Evolutionary conservation across 2,113 vertebrate species (phyloP), one percentile per base, ranked within the genome.

Genomic region (Kryptolebias marmoratus): DNA sequence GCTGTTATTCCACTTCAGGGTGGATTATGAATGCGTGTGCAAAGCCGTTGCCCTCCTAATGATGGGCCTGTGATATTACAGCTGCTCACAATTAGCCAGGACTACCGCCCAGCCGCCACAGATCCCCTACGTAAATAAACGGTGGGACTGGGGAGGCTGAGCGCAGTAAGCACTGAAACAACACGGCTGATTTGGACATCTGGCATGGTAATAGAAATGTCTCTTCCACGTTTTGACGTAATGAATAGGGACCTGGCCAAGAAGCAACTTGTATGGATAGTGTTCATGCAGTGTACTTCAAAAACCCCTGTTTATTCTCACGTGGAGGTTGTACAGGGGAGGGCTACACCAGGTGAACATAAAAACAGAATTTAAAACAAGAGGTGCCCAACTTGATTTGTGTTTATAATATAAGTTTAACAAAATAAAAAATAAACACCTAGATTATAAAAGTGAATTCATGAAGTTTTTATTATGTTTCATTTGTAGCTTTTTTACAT

Each of bases 41-140:
- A 80, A 87, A 77, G 85, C 84, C 76, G 84, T 91, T 78, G 60
- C 88, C 88, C 84, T 85, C 81, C 80, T 91, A 91, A 87, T 92
- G 86, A 87, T 73, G 85, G 79, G 57, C 52, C 79, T 87, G 83
- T 84, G 84, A 80, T 91, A 87, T 92, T 92, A 92, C 88, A 92
- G 92, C 93, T 94, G 90, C 84, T 93, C 86, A 91, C 91, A 93
- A 80, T 93, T 94, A 90, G 89, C 85, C 82, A 68, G 79, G 85
- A 61, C 88, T 62, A 87, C 86, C 77, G 83, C 71, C 79, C 76
- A 64, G 81, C 79, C 74, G 72, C 84, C 86, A 75, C 74, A 71
- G 87, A 54, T 87, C 85, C 92, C 84, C 92, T 90, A 80, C 52
- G 77, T 91, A 93, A 93, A 90, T 93, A 92, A 93, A 93, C 75